These are phyloP conservation scores for Lasioglossum pauxillum DNA, from an alignment of 2,888 invertebrate genomes.

Conservation along the genomic window DNA sequence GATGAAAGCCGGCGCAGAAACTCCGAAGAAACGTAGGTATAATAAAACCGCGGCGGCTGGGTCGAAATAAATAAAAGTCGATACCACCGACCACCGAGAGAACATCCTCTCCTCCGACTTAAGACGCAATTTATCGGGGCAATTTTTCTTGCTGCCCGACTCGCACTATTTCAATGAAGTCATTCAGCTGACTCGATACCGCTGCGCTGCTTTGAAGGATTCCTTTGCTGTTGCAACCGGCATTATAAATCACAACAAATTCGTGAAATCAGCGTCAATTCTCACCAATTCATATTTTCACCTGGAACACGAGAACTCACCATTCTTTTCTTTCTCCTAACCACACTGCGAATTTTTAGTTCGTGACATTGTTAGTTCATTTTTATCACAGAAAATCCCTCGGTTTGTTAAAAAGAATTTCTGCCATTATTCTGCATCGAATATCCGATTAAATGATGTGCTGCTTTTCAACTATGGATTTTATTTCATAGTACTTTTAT, in stretches of 20 bases:
- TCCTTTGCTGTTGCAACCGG: not conserved
- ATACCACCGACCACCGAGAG: not conserved
- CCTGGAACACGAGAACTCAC: not conserved
- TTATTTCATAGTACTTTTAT: no score
- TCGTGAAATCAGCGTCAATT: not conserved
- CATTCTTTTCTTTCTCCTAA: no score
- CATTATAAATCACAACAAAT: not conserved
- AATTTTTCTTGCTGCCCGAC: not conserved
- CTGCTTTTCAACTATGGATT: no score
- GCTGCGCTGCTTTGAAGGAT: not conserved
- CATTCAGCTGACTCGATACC: not conserved
- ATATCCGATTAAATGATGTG: no score
- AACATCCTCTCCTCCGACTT: not conserved
- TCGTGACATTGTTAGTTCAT: no score
- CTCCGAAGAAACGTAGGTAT: not conserved
- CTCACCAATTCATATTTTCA: not conserved
- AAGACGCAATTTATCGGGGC: not conserved
- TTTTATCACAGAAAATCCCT: no score
- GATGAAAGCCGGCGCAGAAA: not conserved
- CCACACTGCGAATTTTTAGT: no score
- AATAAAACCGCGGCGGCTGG: not conserved
- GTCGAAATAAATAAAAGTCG: not conserved
- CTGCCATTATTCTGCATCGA: no score
- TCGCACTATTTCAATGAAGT: not conserved
- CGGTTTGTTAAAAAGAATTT: no score